Evolutionary conservation across 30 jellyfish, hydroid and myxozoan genomes (phyloP), one percentile per base, ranked within the genome.

Genomic region (Aurelia sp.): DNA sequence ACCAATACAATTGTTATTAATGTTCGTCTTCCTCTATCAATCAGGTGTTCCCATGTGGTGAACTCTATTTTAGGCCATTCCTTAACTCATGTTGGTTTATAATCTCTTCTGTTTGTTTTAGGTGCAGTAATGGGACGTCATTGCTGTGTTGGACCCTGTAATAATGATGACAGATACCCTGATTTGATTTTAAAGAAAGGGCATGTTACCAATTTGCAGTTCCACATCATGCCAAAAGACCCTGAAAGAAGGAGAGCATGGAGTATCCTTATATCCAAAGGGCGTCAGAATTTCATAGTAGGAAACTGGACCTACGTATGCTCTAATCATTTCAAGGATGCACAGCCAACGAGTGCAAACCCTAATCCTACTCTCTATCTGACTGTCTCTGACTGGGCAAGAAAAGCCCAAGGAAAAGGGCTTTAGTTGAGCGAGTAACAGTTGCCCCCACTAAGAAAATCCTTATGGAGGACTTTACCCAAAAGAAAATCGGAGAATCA

Each of bases 301-400:
- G 76, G 64, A 22, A 31, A 31, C 9, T 55, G 60, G 33, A 40
- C 87, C 10, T 13, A 35, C 64, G 64, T 81, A 21, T 67, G 91
- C 78, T 81, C 91, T 35, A 81, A 81, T 84, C 87, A 81, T 66
- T 81, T 68, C 47, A 22, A n/a, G 19, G 76, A 51, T 81, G 91
- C 88, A 18, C 31, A 81, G 69, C 75, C 82, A 81, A 81, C 91
- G n/a, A 62, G 71, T 13, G 33, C 44, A 61, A 51, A 53, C 64
- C 78, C 64, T 18, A 21, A n/a, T 53, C 85, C 91, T n/a, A 53
- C 85, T 11, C 30, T 81, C 19, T 66, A 18, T 64, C 67, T 81
- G 87, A 81, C 91, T 33, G 51, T 61, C 12, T 53, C 87, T 37
- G 48, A 37, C 48, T 37, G 48, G 48, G 48, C 1, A 37, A 37